Percentiles rank a stretch among this genome's conserved stretches.
Evolutionary conservation across 2,113 vertebrate species (phyloP).

Genomic region (Phylloscopus trochilus): DNA sequence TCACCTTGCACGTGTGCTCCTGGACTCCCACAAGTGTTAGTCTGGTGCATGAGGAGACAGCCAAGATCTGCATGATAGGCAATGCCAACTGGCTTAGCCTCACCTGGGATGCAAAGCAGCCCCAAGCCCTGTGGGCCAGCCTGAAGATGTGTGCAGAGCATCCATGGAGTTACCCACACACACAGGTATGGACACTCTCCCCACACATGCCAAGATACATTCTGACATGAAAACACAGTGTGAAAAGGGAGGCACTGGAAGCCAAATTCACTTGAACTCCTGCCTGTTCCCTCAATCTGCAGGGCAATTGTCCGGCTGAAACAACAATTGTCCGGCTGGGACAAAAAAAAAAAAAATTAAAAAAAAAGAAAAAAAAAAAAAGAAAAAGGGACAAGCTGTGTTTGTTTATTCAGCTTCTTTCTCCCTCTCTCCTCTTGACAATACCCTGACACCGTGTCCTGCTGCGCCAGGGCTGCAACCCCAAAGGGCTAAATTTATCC

Average conservation of each 20-base stretch:
- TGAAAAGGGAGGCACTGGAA: background rate
- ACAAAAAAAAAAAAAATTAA: background rate
- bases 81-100: background rate
- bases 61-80: background rate
- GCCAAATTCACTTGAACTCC: conserved; percentile 11
- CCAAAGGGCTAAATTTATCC: conserved; percentile 71
- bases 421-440: conserved; percentile 63
- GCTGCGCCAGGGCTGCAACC: conserved; percentile 53
- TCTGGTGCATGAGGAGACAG: background rate
- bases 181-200: rapidly evolving
- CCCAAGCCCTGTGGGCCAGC: background rate
- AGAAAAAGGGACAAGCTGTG: conserved; percentile 34
- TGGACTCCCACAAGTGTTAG: background rate
- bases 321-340: conserved; percentile 61
- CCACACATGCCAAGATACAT: background rate
- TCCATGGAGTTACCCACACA: background rate
- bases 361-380: background rate
- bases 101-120: background rate
- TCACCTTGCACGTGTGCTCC: background rate
- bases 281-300: conserved; percentile 46
- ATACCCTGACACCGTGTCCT: conserved; percentile 72
- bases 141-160: background rate
- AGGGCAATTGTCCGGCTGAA: conserved; percentile 70
- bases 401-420: conserved; percentile 78
- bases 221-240: conserved; percentile 12